phyloP scores from a whole-genome alignment of 2,797 vertebrate species.

The Malacoraja senta region DNA sequence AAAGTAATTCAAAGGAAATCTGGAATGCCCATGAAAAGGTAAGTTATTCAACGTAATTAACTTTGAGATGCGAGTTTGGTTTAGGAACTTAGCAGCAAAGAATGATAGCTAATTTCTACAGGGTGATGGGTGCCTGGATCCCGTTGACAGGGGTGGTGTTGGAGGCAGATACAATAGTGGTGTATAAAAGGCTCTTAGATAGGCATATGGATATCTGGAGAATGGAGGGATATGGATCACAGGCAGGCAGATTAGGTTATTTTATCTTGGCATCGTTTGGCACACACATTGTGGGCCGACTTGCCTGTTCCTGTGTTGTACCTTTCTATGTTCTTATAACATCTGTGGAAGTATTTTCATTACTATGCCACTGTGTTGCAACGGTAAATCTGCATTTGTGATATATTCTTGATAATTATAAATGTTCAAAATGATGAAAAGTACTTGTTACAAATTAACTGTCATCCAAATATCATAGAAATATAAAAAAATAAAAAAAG shows the following conservation, averaged over 20 bases:
- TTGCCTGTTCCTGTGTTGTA: too few relatives aligned
- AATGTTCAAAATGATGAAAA: not conserved
- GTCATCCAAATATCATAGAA: not conserved
- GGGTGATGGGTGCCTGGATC: too few relatives aligned
- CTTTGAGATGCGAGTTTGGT: not conserved
- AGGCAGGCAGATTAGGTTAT: too few relatives aligned
- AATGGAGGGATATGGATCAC: too few relatives aligned
- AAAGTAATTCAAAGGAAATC: slow-evolving; percentile 50
- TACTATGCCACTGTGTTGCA: not conserved
- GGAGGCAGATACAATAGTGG: too few relatives aligned
- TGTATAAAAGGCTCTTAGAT: too few relatives aligned
- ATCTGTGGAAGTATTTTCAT: not conserved
- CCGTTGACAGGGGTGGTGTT: too few relatives aligned
- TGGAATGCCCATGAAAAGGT: slow-evolving; percentile 64
- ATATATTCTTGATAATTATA: not conserved
- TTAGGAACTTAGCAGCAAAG: not conserved
- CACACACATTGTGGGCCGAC: too few relatives aligned
- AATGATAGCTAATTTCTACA: not conserved
- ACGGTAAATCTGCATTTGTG: not conserved
- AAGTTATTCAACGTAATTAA: slow-evolving; percentile 42
- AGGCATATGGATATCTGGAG: too few relatives aligned
- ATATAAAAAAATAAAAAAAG: not conserved
- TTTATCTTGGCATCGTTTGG: too few relatives aligned
- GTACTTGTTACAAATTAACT: not conserved
- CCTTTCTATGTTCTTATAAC: too few relatives aligned